Conservation (phyloP, 2,113 vertebrate species). For the Cyanoramphus novaezelandiae region DNA sequence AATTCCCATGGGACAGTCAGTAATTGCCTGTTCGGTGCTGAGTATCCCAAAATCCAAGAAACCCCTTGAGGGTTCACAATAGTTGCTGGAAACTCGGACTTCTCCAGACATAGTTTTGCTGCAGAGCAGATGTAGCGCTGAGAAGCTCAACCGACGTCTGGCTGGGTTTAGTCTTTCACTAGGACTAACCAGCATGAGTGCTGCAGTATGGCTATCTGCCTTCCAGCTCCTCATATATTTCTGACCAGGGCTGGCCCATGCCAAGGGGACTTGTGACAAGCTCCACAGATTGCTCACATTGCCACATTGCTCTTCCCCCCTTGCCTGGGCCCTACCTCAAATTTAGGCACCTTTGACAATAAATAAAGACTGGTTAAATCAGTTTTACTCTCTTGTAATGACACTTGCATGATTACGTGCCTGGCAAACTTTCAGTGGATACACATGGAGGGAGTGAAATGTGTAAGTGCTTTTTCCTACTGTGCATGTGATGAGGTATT, state of each 20-base stretch:
- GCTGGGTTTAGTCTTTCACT: not conserved
- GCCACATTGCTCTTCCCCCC: not conserved
- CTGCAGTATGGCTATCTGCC: not conserved
- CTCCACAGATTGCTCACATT: fast-evolving
- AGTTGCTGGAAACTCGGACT: not conserved
- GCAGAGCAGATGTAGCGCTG: fast-evolving
- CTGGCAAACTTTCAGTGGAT: constrained; percentile 51
- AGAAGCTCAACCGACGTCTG: not conserved
- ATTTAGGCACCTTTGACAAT: not conserved
- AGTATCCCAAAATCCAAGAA: not conserved
- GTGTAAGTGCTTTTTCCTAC: constrained; percentile 51
- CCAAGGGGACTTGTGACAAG: not conserved
- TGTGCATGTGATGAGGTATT: constrained; percentile 61
- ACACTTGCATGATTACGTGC: constrained; percentile 39
- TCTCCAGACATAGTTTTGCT: not conserved
- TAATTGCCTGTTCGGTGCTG: not conserved
- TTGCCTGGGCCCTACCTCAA: not conserved
- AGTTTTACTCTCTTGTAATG: constrained; percentile 5
- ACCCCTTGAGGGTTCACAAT: not conserved
- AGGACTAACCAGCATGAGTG: not conserved
- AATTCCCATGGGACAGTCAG: fast-evolving
- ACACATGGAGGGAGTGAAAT: constrained; percentile 40
- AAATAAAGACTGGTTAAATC: not conserved
- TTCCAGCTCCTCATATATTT: not conserved
- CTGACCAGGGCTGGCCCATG: not conserved